These are phyloP conservation scores for Nephrotoma flavescens DNA, from an alignment of 2,888 invertebrate species.

Conservation along the genomic window DNA sequence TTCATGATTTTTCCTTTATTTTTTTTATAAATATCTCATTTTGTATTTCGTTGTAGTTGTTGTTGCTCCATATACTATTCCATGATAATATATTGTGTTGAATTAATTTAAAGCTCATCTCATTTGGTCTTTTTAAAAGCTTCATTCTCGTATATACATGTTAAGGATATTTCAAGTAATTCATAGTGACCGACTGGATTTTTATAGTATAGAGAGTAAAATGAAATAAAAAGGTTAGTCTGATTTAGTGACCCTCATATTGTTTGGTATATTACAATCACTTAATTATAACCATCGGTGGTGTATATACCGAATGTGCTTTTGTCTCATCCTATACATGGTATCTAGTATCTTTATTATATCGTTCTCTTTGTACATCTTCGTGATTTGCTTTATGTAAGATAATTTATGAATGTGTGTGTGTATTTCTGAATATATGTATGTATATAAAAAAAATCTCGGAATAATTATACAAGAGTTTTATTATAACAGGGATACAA, in stretches of 20 bases:
- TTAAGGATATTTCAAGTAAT: background rate
- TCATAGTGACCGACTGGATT: background rate
- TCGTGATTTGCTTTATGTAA: background rate
- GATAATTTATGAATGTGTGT: background rate
- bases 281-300: background rate
- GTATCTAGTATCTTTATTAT: background rate
- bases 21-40: background rate
- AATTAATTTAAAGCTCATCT: background rate
- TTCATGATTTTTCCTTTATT: background rate
- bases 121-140: background rate
- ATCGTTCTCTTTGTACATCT: background rate
- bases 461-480: background rate
- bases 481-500: background rate
- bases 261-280: background rate
- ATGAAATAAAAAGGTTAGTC: background rate
- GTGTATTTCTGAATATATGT: background rate
- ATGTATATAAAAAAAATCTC: background rate
- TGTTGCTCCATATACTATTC: background rate
- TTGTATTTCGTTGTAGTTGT: background rate
- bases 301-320: background rate
- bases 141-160: background rate
- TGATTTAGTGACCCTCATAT: conserved; percentile 2
- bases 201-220: background rate
- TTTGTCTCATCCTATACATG: background rate
- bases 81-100: background rate